Percentiles rank a stretch among this genome's conserved stretches.
Evolutionary conservation across 64 coral and sea anemone genomes (phyloP).

Genomic region (Platygyra sinensis): DNA sequence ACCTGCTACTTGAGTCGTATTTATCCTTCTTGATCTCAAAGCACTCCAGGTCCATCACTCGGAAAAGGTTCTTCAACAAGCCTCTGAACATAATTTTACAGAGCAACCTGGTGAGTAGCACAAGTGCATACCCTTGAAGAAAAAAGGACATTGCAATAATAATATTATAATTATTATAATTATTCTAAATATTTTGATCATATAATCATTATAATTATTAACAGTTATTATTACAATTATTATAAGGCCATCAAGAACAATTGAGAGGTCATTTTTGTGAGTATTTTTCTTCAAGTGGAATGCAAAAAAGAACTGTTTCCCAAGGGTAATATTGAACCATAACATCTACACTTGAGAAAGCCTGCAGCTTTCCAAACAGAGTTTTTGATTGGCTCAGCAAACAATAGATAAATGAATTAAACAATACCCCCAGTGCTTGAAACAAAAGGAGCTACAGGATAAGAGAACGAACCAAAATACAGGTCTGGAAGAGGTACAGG

Average conservation of each 20-base stretch:
- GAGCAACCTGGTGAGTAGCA: slow-evolving; percentile 64
- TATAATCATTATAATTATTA: not conserved
- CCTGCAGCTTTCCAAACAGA: not conserved
- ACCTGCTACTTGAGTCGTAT: slow-evolving; percentile 49
- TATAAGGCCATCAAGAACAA: too few species aligned
- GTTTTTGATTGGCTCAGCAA: not conserved
- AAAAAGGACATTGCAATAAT: not conserved
- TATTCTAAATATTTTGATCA: too few species aligned
- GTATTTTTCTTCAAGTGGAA: too few species aligned
- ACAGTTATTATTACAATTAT: not conserved
- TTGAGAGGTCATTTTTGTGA: too few species aligned
- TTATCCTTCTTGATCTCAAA: slow-evolving; percentile 49
- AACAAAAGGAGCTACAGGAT: too few species aligned
- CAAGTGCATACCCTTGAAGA: slow-evolving; percentile 64
- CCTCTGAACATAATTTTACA: slow-evolving; percentile 75
- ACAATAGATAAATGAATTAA: too few species aligned
- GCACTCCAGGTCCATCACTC: slow-evolving; percentile 79
- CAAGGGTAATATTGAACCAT: too few species aligned
- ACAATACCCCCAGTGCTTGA: too few species aligned
- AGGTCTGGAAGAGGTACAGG: too few species aligned
- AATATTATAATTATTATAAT: not conserved
- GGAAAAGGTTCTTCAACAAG: slow-evolving; percentile 59
- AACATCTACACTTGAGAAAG: not conserved
- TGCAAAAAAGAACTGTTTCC: too few species aligned
- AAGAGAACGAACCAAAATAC: too few species aligned